Evolutionary conservation across 2,113 vertebrate species (phyloP), one percentile per base, ranked within the genome.

Genomic region (Nanorana parkeri): DNA sequence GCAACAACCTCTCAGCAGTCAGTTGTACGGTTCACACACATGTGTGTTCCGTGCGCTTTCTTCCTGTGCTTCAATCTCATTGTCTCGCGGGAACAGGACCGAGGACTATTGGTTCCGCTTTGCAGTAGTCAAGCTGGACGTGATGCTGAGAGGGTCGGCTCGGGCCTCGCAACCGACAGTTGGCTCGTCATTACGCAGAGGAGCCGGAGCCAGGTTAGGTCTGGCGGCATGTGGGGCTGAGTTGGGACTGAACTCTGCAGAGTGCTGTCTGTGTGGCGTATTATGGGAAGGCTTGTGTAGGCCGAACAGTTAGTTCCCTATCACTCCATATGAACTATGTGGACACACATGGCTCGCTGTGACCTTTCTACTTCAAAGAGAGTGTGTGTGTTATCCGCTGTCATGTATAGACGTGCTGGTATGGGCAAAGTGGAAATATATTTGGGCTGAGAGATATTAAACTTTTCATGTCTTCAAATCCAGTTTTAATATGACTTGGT

Each of bases 131-230:
- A 83, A 82, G 5, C 81, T 10, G 36, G 56, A 2, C 51, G 87
- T 84, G 83, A 83, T 84, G 78, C 68, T 81, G 55, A 81, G 61
- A 28, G 79, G 61, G 28, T 80, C 65, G 1, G 16, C 16, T 36
- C 51, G 54, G 54, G 56, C 32, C 29, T 64, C 61, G 86, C 82
- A 71, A 63, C 7, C 61, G 85, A 52, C 81, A n/a, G 26, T 86
- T 68, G 51, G 61, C 80, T 83, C 58, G 79, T 36, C 58, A 88
- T 87, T 84, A 90, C 92, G 0, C 93, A 93, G 91, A 90, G 92
- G 88, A 90, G 94, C 88, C 7, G 75, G 89, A 11, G 89, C 90
- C 90, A 95, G 95, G 96, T 96, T 88, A 89, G 94, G 7, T 24
- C 26, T 0, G 29, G 36, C 15, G 52, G 24, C 47, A 28, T 26